Evolutionary conservation across 2,113 vertebrate species (phyloP).

Genomic region (Bostrychus sinensis): DNA sequence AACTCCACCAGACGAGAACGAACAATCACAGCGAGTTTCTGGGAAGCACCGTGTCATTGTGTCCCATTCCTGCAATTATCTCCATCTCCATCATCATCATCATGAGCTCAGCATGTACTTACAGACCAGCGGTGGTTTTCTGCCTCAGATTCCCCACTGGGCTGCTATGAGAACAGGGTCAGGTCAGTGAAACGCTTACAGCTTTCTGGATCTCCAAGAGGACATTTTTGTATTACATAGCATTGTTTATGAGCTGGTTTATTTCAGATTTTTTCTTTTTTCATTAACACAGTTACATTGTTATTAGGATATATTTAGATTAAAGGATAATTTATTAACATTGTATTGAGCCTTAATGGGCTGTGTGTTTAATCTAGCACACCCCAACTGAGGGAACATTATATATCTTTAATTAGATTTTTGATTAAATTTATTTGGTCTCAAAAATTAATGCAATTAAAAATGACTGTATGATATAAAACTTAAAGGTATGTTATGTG

Average conservation of each 20-base stretch:
- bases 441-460: neutral
- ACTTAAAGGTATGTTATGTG: no score
- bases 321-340: no score
- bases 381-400: no score
- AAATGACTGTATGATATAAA: no score
- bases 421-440: no score
- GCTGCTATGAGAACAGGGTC: conserved; percentile 42
- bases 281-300: no score
- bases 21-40: conserved; percentile 15
- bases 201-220: neutral
- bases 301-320: no score
- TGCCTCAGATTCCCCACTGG: conserved; percentile 18
- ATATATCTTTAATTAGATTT: no score
- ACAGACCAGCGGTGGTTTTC: conserved; percentile 24
- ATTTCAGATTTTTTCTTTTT: no score
- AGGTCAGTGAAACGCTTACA: conserved; percentile 32
- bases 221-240: neutral
- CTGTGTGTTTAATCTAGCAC: no score
- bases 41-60: neutral
- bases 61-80: conserved; percentile 12
- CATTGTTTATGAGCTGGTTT: neutral
- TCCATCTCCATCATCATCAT: neutral
- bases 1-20: conserved; percentile 1
- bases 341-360: no score
- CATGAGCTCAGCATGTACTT: conserved; percentile 35